phyloP scores from a whole-genome alignment of 2,797 vertebrate genomes.

The Astyanax mexicanus region DNA sequence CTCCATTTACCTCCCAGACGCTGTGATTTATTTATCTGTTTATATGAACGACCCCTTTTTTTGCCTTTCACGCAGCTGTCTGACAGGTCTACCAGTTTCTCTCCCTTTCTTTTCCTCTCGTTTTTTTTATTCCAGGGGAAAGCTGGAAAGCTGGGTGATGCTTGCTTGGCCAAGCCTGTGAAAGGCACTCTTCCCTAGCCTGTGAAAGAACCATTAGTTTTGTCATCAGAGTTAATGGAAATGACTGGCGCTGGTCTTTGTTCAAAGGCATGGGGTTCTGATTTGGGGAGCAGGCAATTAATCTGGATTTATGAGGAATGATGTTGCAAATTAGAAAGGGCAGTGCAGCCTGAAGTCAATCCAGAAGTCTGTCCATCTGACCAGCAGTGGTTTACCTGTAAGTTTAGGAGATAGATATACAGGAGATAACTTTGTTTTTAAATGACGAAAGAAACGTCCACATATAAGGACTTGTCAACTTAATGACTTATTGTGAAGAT shows the following conservation, averaged over 20 bases:
- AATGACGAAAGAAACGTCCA: too few species aligned
- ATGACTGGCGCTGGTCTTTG: conserved; percentile 55
- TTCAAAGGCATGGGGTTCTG: conserved; percentile 57
- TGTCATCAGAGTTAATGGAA: conserved; percentile 65
- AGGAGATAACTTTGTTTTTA: too few species aligned
- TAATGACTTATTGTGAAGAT: too few species aligned
- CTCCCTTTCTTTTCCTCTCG: too few species aligned
- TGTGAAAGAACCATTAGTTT: conserved; percentile 65
- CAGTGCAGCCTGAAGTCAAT: neutral
- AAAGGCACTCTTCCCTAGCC: conserved; percentile 43
- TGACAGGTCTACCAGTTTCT: conserved; percentile 40
- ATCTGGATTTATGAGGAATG: conserved; percentile 55
- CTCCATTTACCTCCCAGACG: conserved; percentile 25
- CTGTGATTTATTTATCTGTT: conserved; percentile 38
- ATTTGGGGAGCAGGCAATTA: conserved; percentile 44
- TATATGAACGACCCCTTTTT: conserved; percentile 18
- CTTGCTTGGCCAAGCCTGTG: conserved; percentile 55
- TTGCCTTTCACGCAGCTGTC: too few species aligned
- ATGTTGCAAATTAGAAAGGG: conserved; percentile 36
- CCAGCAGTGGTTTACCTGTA: too few species aligned
- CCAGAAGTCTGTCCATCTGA: neutral
- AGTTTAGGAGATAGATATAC: too few species aligned
- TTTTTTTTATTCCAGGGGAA: too few species aligned
- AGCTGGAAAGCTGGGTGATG: too few species aligned
- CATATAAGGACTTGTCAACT: too few species aligned